Evolutionary conservation across 2,888 invertebrate species (phyloP), one percentile per base, ranked within the genome.

Genomic region (Chromoteleia sp.): DNA sequence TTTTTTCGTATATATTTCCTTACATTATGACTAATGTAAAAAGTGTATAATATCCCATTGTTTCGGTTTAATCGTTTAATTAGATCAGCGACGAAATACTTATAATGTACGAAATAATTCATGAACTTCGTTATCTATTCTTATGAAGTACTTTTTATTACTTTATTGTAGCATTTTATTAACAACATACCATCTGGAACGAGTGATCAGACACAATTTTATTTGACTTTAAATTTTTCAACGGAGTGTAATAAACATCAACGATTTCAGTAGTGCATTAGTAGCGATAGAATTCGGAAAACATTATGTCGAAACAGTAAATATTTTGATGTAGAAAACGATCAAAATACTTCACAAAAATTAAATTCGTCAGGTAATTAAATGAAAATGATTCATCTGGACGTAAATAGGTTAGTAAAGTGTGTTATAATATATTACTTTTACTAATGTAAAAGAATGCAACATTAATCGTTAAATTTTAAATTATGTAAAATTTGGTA

Each of bases 11-110:
- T 25, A 25, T 36, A 25, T 25, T 36, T 65, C 39, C 48, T 14
- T 65, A 15, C 12, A 39, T 36, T 52, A 29, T 39, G 41, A 43
- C 30, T 39, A 65, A 50, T 39, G n/a, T 41, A 43, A 54, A 67
- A 54, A 41, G 2, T 67, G 19, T 36, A 36, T 54, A 52, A 67
- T 67, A 39, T 14, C 2, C 54, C 30, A 67, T 67, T 67, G 54
- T 67, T 29, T 41, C 17, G 17, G 15, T 2, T 3, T 21, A 25
- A 67, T 54, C 52, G 48, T 41, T 41, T 67, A 67, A 67, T 67
- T 67, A 67, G 52, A 67, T 67, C 52, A 52, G 15, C 39, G 33
- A 43, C 19, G 12, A 12, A 15, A 45, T 63, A 52, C 19, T 45
- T n/a, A 1, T n/a, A 15, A n/a, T 29, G 45, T 10, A 45, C 48